phyloP scores from a whole-genome alignment of 2,888 invertebrate genomes.

The Onthophagus sagittarius region DNA sequence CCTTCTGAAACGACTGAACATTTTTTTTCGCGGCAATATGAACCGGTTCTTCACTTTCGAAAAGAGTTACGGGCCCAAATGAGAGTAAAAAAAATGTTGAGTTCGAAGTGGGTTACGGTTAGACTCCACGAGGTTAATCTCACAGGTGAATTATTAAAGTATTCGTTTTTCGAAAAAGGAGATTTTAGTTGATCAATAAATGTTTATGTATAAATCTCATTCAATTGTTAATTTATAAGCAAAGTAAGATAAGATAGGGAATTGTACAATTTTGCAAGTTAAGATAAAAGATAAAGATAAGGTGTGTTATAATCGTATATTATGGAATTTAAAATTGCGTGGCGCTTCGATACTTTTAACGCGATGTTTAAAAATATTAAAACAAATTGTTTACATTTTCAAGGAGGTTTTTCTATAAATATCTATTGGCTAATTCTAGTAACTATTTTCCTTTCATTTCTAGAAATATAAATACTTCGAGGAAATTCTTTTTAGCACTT shows the following conservation, averaged over 20 bases:
- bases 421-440: constrained; percentile 10
- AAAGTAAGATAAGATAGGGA: not conserved
- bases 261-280: not conserved
- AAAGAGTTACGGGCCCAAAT: not conserved
- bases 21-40: not conserved
- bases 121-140: not conserved
- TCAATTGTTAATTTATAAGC: not conserved
- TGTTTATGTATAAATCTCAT: too few relatives aligned
- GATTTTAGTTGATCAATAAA: not conserved
- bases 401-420: constrained; percentile 14
- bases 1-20: not conserved
- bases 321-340: too few relatives aligned
- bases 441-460: not conserved
- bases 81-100: not conserved
- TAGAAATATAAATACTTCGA: not conserved
- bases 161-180: not conserved
- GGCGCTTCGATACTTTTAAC: not conserved
- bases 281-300: too few relatives aligned
- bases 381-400: constrained; percentile 7
- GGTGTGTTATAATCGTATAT: too few relatives aligned
- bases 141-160: not conserved
- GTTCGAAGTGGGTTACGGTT: not conserved
- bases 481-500: constrained; percentile 43
- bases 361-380: not conserved
- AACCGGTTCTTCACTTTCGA: not conserved